These are phyloP conservation scores for Myotis davidii DNA, from an alignment of 2,113 vertebrate genomes.

Conservation along the genomic window DNA sequence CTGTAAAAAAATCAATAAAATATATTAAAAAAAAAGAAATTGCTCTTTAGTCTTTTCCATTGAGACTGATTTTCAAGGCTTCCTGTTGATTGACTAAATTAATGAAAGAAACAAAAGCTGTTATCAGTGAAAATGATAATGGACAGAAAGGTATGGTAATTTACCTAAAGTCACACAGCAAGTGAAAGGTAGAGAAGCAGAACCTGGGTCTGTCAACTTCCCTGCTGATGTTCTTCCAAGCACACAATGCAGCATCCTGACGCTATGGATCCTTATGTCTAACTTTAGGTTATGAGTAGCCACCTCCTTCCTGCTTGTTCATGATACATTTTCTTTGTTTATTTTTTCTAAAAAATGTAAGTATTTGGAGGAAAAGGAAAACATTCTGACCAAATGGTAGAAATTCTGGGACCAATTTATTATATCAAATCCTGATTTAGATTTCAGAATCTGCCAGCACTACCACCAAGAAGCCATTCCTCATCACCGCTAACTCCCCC, in stretches of 20 bases:
- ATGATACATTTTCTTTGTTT: not conserved
- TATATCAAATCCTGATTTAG: constrained; percentile 68
- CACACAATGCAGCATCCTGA: accelerated
- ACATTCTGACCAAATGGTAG: constrained; percentile 63
- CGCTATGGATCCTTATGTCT: not conserved
- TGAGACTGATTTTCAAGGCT: not conserved
- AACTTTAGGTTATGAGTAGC: not conserved
- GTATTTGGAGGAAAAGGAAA: constrained; percentile 60
- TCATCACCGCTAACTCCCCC: not conserved
- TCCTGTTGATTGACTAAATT: not conserved
- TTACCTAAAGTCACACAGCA: not conserved
- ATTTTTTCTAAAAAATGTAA: constrained; percentile 54
- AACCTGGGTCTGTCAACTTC: not conserved
- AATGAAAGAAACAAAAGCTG: not conserved
- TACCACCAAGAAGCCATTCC: not conserved
- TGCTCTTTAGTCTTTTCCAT: not conserved
- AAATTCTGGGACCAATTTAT: constrained; percentile 58
- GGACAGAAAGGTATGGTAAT: not conserved
- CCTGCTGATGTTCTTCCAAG: not conserved
- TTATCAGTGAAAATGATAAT: not conserved
- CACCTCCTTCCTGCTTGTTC: not conserved
- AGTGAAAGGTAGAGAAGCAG: not conserved
- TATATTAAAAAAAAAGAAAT: not conserved
- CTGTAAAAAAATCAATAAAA: no score
- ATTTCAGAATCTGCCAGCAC: constrained; percentile 71